These are phyloP conservation scores for Ahaetulla prasina DNA, from an alignment of 2,113 vertebrate species.

Conservation along the genomic window DNA sequence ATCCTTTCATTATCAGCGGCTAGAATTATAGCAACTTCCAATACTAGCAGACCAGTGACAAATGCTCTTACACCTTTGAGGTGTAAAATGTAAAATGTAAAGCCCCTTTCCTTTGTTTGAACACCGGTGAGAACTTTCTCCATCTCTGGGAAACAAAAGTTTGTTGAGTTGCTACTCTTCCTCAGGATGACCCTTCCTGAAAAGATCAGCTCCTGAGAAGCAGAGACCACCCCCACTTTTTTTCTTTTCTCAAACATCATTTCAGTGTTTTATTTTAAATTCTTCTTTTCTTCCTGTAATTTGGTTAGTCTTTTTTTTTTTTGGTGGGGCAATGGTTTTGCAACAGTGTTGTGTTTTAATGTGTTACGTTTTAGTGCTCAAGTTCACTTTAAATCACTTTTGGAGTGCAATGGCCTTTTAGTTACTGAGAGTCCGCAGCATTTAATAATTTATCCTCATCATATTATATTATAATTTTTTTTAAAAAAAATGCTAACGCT, in stretches of 20 bases:
- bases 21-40: conserved; percentile 18
- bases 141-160: neutral
- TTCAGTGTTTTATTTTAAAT: neutral
- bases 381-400: conserved; percentile 49
- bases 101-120: neutral
- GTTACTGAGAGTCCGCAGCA: neutral
- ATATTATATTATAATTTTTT: neutral
- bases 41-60: conserved; percentile 34
- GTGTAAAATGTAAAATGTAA: too few species aligned
- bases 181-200: neutral
- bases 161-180: neutral
- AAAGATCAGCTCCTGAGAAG: neutral
- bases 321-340: conserved; percentile 19
- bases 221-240: neutral
- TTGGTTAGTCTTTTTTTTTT: neutral
- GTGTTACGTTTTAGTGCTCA: conserved; percentile 21
- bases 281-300: neutral
- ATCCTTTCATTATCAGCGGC: conserved; percentile 9
- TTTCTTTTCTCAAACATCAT: conserved; percentile 20
- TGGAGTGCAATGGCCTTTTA: conserved; percentile 29
- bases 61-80: conserved; percentile 21
- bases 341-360: conserved; percentile 34
- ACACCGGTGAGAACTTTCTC: conserved; percentile 10
- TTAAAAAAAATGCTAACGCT: conserved; percentile 12
- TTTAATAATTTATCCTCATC: neutral